A percentile compares a stretch with the other conserved stretches of the same genome.
Conservation (phyloP, 2,113 vertebrate genomes). For the Lanius ludovicianus region DNA sequence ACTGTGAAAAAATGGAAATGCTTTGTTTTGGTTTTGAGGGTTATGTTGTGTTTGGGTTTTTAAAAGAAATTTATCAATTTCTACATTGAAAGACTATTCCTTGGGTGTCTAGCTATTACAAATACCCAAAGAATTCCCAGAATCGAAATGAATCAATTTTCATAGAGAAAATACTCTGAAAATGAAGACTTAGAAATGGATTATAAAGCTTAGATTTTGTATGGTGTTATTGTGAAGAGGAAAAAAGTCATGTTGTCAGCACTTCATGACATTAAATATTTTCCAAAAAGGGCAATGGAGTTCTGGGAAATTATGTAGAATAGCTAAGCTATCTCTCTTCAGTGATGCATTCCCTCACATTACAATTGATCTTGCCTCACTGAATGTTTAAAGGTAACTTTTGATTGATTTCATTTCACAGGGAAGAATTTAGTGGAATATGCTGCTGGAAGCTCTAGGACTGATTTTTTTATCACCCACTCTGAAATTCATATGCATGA, state of each 20-base stretch:
- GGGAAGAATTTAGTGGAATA: background rate
- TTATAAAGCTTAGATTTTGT: background rate
- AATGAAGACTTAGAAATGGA: background rate
- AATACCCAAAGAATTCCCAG: background rate
- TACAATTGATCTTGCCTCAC: background rate
- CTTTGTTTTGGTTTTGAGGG: background rate
- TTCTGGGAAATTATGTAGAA: background rate
- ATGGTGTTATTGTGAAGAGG: background rate
- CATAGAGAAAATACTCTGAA: background rate
- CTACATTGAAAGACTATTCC: background rate
- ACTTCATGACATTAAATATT: background rate
- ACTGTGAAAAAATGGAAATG: background rate
- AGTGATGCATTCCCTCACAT: background rate
- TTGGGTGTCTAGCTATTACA: background rate
- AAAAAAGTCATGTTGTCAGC: background rate
- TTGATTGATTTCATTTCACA: background rate
- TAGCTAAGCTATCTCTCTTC: background rate
- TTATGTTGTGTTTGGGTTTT: background rate
- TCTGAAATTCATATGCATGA: background rate
- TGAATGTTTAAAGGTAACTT: background rate
- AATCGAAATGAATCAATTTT: background rate
- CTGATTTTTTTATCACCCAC: background rate
- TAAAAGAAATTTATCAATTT: background rate
- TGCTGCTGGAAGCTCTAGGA: background rate
- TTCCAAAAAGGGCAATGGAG: background rate